Base-by-base conservation (phyloP, 2,113 vertebrate genomes). In the Ailurus styani region DNA sequence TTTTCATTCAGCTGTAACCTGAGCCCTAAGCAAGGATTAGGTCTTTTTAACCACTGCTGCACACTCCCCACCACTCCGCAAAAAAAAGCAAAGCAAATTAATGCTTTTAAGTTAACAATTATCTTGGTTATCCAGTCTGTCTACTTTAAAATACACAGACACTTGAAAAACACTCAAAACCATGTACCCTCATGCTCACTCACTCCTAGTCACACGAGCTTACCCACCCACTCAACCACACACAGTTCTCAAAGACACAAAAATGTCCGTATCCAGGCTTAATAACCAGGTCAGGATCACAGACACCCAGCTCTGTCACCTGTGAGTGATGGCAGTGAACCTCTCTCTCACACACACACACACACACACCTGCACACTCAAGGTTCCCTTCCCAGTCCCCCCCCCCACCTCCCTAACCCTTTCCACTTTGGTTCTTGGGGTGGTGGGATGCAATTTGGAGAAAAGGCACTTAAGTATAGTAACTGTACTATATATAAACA, bases 101-200 rank as follows among this genome's bases (percentile, higher is more conserved):
- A 98, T 98, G 97, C 96, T 97, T 98, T 98, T 98, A 98, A 94
- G 97, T 97, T 98, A 97, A 97, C 98, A 98, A 96, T 98, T 98
- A 98, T 96, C 97, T 97, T 86, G 96, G 96, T 96, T 98, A 98
- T 97, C 97, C 96, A 97, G 95, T 98, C 98, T 96, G 97, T 95
- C 97, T 97, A 87, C 98, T 98, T 97, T 97, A 97, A 93, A 83
- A 96, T 83, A 97, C 93, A 98, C 70, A 95, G 93, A 37, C 86
- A 91, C 97, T 98, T 97, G 97, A 97, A 97, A 96, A 83, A 83
- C 83, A 97, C 96, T 97, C 90, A 90, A 60, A 94, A 95, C 95
- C 92, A 9, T 64, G 93, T 77, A 84, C 66, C 60, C 64, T 70
- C 86, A 27, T 66, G 92, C 52, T 50, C 52, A 40, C 70, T 40